Evolutionary conservation across 2,888 invertebrate species (phyloP).

Genomic region (Diploptera punctata): DNA sequence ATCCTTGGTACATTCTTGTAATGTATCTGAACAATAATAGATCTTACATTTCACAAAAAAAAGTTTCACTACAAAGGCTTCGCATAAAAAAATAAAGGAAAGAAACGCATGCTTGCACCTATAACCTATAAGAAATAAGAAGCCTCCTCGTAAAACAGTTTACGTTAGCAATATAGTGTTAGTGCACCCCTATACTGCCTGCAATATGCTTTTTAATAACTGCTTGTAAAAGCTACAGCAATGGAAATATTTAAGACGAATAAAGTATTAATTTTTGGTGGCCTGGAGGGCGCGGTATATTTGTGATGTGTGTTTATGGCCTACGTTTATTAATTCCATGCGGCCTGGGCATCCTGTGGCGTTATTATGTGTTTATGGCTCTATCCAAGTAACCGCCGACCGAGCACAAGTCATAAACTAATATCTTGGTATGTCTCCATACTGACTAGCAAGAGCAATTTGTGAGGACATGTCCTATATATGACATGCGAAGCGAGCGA

Average conservation of each 20-base stretch:
- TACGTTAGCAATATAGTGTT: constrained; percentile 5
- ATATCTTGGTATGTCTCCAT: constrained; percentile 32
- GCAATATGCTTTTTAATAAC: constrained; percentile 29
- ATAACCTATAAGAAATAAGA: too few relatives aligned
- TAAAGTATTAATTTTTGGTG: constrained; percentile 18
- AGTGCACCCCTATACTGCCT: constrained; percentile 2
- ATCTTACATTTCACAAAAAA: too few relatives aligned
- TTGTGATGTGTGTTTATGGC: constrained; percentile 22
- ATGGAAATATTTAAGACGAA: constrained; percentile 2
- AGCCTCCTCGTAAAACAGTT: constrained; percentile 11
- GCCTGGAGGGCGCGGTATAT: constrained; percentile 25
- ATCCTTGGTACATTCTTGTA: too few relatives aligned
- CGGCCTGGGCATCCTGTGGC: constrained; percentile 33
- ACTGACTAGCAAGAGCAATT: too few relatives aligned
- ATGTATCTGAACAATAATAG: too few relatives aligned
- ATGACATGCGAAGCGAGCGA: too few relatives aligned
- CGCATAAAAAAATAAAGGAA: too few relatives aligned
- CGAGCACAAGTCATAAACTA: constrained; percentile 37
- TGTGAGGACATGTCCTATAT: too few relatives aligned
- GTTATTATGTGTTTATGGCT: constrained; percentile 40
- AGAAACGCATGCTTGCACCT: too few relatives aligned
- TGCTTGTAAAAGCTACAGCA: constrained; percentile 21
- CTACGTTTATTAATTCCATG: constrained; percentile 35
- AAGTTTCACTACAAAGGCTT: too few relatives aligned
- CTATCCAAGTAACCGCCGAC: constrained; percentile 31